phyloP scores from a whole-genome alignment of 2,888 invertebrate genomes.

The Buathra laborator region DNA sequence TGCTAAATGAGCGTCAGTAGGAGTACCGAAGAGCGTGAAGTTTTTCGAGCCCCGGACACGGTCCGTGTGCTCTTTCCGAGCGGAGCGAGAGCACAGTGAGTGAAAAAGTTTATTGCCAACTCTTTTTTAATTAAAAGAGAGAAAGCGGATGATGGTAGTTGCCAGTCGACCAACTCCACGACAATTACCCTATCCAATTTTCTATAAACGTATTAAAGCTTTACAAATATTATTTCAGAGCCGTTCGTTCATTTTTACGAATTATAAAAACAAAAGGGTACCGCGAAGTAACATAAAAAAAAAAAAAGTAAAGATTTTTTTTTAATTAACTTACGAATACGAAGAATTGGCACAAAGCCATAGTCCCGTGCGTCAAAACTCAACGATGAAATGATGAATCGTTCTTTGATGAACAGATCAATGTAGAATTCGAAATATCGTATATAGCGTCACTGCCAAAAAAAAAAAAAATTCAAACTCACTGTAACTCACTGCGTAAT shows the following conservation, averaged over 20 bases:
- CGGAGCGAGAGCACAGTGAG: constrained; percentile 13
- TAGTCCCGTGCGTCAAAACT: constrained; percentile 39
- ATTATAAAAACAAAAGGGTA: background rate
- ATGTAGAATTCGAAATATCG: background rate
- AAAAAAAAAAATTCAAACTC: constrained; percentile 12
- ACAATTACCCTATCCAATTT: constrained; percentile 28
- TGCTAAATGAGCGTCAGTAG: constrained; percentile 1
- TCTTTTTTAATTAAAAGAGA: constrained; percentile 56
- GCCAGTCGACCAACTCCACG: background rate
- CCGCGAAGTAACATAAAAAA: background rate
- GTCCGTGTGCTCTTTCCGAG: constrained; percentile 11
- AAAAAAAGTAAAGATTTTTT: background rate
- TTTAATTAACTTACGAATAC: constrained; percentile 47
- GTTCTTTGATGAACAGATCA: constrained; percentile 11
- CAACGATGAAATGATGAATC: constrained; percentile 39
- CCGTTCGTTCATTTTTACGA: background rate
- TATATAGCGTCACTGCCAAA: too few species aligned
- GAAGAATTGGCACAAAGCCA: constrained; percentile 56
- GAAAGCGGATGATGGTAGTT: constrained; percentile 2
- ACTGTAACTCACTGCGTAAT: background rate
- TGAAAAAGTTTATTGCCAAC: constrained; percentile 50
- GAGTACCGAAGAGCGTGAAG: background rate
- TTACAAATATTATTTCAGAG: constrained; percentile 26
- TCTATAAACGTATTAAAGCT: constrained; percentile 24
- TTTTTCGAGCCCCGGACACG: constrained; percentile 8